These are phyloP conservation scores for Julus scandinavius DNA, from an alignment of 2,888 invertebrate genomes.

Conservation along the genomic window DNA sequence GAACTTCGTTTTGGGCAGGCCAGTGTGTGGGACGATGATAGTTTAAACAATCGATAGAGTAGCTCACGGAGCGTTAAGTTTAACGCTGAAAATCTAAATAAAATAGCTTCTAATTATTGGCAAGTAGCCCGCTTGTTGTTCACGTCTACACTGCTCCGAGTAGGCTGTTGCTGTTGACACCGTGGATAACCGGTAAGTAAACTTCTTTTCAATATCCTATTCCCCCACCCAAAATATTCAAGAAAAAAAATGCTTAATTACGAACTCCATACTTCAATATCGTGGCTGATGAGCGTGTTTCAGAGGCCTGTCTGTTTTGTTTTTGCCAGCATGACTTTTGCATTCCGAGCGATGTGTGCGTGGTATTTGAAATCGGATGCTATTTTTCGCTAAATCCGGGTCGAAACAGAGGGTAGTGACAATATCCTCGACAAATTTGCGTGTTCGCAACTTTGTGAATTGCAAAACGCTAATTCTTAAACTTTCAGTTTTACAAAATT, in stretches of 20 bases:
- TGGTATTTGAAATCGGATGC: not conserved
- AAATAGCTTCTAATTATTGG: not conserved
- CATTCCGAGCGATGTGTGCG: not conserved
- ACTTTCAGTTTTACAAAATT: too few species aligned
- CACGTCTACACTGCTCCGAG: not conserved
- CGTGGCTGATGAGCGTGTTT: not conserved
- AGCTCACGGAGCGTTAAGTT: not conserved
- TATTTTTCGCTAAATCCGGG: conserved; percentile 4
- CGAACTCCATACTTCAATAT: not conserved
- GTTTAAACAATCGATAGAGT: not conserved
- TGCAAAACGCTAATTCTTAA: not conserved
- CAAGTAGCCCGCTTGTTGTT: not conserved
- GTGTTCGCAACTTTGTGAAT: not conserved
- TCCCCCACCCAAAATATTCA: not conserved
- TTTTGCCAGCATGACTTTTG: not conserved
- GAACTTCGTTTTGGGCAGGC: not conserved
- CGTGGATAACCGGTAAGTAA: not conserved
- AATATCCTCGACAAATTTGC: not conserved
- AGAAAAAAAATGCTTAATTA: too few species aligned
- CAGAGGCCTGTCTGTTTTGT: not conserved
- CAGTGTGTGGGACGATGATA: conserved; percentile 5
- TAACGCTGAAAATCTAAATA: not conserved
- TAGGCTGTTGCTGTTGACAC: not conserved
- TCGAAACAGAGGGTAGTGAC: not conserved
- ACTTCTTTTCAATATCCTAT: not conserved